Evolutionary conservation across 2,797 vertebrate genomes (phyloP).

Genomic region (Dicrostonyx torquatus): DNA sequence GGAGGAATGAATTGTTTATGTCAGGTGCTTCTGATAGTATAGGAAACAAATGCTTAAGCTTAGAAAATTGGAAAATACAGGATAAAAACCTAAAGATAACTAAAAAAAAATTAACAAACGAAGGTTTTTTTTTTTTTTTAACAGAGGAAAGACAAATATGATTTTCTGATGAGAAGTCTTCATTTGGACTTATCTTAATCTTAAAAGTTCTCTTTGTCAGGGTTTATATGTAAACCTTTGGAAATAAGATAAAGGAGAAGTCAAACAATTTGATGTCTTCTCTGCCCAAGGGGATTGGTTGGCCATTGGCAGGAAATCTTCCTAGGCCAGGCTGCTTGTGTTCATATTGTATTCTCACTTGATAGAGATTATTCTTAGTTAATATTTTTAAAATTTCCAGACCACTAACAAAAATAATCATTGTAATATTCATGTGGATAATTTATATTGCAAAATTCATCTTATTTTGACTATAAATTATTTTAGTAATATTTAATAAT

Average conservation of each 20-base stretch:
- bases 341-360: conserved; percentile 34
- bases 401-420: conserved; percentile 4
- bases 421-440: not conserved
- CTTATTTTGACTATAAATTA: conserved; percentile 33
- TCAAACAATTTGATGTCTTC: conserved; percentile 13
- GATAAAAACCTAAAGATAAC: not conserved
- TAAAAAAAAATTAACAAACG: not conserved
- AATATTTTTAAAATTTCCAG: conserved; percentile 9
- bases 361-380: not conserved
- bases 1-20: not conserved
- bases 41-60: conserved; percentile 12
- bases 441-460: not conserved
- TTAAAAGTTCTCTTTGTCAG: not conserved
- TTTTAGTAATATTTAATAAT: conserved; percentile 54
- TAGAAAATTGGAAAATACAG: conserved; percentile 25
- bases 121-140: not conserved
- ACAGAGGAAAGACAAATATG: not conserved
- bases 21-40: not conserved
- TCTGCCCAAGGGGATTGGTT: not conserved
- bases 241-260: conserved; percentile 23
- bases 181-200: conserved; percentile 46
- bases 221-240: conserved; percentile 51
- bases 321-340: not conserved
- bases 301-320: conserved; percentile 10
- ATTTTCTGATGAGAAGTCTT: conserved; percentile 30